A percentile compares a stretch with the other conserved stretches of the same genome.
phyloP scores from a whole-genome alignment of 2,113 vertebrate genomes.

The Misgurnus mizolepis region DNA sequence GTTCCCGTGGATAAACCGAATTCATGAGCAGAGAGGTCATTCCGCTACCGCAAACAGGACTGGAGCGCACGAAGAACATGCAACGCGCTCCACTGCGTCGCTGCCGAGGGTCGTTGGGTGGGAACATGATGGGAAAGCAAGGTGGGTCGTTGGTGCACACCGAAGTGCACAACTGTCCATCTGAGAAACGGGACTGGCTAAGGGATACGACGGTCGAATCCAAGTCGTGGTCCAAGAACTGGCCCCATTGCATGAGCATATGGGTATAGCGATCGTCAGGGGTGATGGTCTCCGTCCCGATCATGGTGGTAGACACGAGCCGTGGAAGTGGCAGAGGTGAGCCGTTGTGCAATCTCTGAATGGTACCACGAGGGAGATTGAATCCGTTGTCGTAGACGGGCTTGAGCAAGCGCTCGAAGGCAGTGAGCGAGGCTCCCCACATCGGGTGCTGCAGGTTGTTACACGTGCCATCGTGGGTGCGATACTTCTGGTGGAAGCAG shows the following conservation, averaged over 20 bases:
- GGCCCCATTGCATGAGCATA: conserved; percentile 99
- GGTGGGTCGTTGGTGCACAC: conserved; percentile 94
- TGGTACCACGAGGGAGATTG: conserved; percentile 88
- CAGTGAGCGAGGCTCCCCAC: conserved; percentile 96
- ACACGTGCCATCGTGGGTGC: conserved; percentile 93
- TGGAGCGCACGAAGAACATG: conserved; percentile 99
- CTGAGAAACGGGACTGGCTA: conserved; percentile 94
- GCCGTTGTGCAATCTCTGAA: conserved; percentile 78
- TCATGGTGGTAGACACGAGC: conserved; percentile 88
- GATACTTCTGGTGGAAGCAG: conserved; percentile 97
- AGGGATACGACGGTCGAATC: conserved; percentile 91
- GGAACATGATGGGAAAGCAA: conserved; percentile 92
- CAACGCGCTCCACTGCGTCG: conserved; percentile 85
- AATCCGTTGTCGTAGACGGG: conserved; percentile 97
- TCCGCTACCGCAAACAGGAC: conserved; percentile 94
- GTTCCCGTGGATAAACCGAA: conserved; percentile 94
- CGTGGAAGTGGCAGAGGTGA: conserved; percentile 85
- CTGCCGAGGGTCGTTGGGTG: conserved; percentile 82
- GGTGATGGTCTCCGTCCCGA: conserved; percentile 90
- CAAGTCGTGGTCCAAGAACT: conserved; percentile 96
- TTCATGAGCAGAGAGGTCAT: conserved; percentile 99
- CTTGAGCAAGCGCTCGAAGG: conserved; percentile 93
- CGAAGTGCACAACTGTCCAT: conserved; percentile 88
- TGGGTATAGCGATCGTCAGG: conserved; percentile 91
- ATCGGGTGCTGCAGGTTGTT: conserved; percentile 98